Percentiles rank a stretch among this genome's conserved stretches.
phyloP scores from a whole-genome alignment of 2,797 vertebrate genomes.

The Enteromius trimaculatus region DNA sequence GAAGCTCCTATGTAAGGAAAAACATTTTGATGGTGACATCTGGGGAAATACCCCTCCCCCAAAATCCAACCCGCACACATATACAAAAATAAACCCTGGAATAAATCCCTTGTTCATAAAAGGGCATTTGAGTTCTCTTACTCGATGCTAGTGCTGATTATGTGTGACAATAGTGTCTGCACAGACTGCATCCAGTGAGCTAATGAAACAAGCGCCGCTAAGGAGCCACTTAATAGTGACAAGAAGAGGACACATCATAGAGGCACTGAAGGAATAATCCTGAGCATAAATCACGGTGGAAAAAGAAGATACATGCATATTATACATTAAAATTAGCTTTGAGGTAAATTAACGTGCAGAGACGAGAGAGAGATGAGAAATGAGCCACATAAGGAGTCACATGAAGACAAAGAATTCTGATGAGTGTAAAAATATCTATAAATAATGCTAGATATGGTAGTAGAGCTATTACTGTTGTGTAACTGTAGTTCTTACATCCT shows the following conservation, averaged over 20 bases:
- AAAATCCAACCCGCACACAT: background rate
- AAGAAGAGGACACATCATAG: constrained; percentile 54
- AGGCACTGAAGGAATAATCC: background rate
- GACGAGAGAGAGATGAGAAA: background rate
- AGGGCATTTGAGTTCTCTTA: constrained; percentile 63
- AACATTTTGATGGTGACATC: constrained; percentile 22
- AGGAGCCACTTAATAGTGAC: constrained; percentile 67
- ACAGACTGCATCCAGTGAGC: constrained; percentile 69
- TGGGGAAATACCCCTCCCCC: constrained; percentile 10
- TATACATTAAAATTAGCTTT: background rate
- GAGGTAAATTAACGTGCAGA: background rate
- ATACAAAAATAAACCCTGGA: constrained; percentile 19
- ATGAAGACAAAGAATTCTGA: background rate
- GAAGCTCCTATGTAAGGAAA: constrained; percentile 28
- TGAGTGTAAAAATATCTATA: background rate
- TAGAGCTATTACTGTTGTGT: background rate
- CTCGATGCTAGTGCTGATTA: constrained; percentile 70
- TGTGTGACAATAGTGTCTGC: constrained; percentile 65
- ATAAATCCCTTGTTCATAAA: constrained; percentile 31
- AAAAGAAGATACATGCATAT: background rate
- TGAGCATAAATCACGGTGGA: background rate
- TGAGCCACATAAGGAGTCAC: background rate
- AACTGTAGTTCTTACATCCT: constrained; percentile 6
- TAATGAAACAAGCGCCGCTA: constrained; percentile 67
- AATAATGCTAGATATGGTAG: background rate